Evolutionary conservation across 2,797 vertebrate genomes (phyloP).

Genomic region (Paedocypris micromegethes): DNA sequence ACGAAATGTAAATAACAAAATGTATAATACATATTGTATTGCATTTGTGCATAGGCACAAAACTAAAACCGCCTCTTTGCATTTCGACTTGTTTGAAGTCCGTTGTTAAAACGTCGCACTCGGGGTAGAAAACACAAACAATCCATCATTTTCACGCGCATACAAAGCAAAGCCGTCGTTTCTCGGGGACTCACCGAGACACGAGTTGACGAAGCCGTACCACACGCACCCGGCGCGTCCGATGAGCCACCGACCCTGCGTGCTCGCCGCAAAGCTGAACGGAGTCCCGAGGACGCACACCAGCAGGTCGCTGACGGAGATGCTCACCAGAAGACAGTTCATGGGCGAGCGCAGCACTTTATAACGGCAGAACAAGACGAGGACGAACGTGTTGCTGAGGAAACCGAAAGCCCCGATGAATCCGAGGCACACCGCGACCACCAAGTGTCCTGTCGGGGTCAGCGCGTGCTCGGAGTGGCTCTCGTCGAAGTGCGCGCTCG

Average conservation of each 20-base stretch:
- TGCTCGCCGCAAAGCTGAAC: constrained; percentile 80
- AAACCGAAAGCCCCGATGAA: constrained; percentile 74
- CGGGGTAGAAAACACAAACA: background rate
- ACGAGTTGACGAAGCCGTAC: constrained; percentile 77
- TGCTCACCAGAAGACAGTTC: constrained; percentile 75
- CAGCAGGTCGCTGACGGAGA: constrained; percentile 72
- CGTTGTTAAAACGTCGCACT: too few relatives aligned
- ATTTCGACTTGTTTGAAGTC: too few relatives aligned
- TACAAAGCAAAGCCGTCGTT: background rate
- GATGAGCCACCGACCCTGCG: constrained; percentile 75
- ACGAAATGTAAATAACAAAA: too few relatives aligned
- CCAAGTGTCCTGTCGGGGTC: constrained; percentile 66
- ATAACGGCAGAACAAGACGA: constrained; percentile 71
- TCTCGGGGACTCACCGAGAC: constrained; percentile 65
- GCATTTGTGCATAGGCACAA: too few relatives aligned
- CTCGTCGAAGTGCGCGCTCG: constrained; percentile 38
- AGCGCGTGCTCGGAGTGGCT: constrained; percentile 48
- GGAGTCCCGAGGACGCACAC: constrained; percentile 74
- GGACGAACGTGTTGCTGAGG: constrained; percentile 71
- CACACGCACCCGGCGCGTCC: constrained; percentile 72
- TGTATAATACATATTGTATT: too few relatives aligned
- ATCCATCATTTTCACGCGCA: background rate
- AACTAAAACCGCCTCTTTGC: too few relatives aligned
- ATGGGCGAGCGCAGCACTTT: constrained; percentile 74
- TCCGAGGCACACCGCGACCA: constrained; percentile 73